Evolutionary conservation across 2,113 vertebrate species (phyloP).

Genomic region (Helogale parvula): DNA sequence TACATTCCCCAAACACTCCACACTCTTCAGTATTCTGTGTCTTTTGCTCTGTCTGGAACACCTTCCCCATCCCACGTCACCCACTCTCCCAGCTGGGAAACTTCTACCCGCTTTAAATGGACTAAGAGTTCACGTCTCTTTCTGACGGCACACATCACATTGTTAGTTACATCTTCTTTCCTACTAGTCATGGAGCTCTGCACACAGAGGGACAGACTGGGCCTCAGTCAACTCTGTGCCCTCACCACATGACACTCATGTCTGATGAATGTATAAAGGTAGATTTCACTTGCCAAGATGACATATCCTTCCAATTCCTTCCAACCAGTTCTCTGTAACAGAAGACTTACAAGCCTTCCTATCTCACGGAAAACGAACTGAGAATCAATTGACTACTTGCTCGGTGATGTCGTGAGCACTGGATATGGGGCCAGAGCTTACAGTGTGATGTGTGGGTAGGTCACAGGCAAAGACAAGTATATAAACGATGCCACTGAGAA

Average conservation of each 20-base stretch:
- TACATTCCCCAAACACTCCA: rapidly evolving
- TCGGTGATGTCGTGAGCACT: background rate
- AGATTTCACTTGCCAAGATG: background rate
- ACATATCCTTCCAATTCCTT: background rate
- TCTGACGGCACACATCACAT: background rate
- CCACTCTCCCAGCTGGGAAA: background rate
- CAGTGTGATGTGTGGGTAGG: rapidly evolving
- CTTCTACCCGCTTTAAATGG: background rate
- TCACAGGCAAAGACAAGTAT: background rate
- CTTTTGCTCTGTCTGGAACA: background rate
- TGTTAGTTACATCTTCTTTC: background rate
- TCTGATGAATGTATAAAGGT: background rate
- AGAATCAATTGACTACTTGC: background rate
- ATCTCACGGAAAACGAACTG: no score
- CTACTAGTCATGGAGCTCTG: background rate
- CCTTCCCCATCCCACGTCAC: no score
- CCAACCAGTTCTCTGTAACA: background rate
- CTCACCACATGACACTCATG: background rate
- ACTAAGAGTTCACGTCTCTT: background rate
- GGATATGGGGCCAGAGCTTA: background rate
- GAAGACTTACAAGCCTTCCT: background rate
- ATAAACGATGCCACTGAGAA: background rate
- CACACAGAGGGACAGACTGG: rapidly evolving
- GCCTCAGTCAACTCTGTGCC: background rate
- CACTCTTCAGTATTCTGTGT: background rate